Evolutionary conservation across 2,797 vertebrate genomes (phyloP).

Genomic region (Sebastes nivosus): DNA sequence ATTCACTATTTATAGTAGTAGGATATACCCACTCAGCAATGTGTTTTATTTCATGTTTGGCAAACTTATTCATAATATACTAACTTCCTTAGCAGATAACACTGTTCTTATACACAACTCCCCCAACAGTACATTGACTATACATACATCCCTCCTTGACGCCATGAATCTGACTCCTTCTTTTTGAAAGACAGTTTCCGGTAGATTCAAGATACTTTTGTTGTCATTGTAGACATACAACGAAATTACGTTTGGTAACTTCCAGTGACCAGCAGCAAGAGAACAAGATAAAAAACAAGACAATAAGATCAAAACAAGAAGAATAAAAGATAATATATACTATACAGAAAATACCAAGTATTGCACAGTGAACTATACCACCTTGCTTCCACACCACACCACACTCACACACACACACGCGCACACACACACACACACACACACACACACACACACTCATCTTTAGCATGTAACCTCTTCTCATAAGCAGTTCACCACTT

Average conservation of each 20-base stretch:
- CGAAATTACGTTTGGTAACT: no score
- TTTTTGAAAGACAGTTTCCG: neutral
- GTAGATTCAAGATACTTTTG: no score
- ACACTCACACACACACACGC: accelerated
- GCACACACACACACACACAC: neutral
- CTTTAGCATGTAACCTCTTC: neutral
- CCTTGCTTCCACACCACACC: neutral
- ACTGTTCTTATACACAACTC: neutral
- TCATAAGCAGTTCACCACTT: neutral
- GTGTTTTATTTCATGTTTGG: neutral
- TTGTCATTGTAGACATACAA: no score
- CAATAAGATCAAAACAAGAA: no score
- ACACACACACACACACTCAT: neutral
- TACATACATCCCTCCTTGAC: no score
- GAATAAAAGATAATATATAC: no score
- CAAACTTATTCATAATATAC: neutral
- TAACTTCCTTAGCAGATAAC: neutral
- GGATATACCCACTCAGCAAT: neutral
- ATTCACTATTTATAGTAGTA: neutral
- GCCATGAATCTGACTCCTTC: neutral
- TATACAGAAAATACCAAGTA: no score
- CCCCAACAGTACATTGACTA: neutral
- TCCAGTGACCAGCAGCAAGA: no score
- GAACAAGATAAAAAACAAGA: no score
- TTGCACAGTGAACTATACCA: neutral